Base-by-base conservation (phyloP, 2,113 vertebrate species). In the Chionis minor region DNA sequence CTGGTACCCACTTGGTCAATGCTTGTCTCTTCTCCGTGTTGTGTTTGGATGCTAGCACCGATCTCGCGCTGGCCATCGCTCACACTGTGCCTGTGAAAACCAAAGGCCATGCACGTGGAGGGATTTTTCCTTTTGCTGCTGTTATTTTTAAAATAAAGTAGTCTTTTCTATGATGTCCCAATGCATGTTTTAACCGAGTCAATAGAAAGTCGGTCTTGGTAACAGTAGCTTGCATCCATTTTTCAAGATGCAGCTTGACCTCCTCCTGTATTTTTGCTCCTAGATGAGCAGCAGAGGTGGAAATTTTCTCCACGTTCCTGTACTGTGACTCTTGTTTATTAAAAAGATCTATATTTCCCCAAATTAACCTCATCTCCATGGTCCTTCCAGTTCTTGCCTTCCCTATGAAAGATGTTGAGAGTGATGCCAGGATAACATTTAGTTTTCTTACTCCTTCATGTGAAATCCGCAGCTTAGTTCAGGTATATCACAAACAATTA, bases 61-160 rank as follows among this genome's bases (percentile, higher is more conserved):
- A 28, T 55, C 21, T 24, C 52, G 19, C 2, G 4, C 35, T 1
- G 8, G 12, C n/a, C 10, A 42, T 35, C 47, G 3, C 1, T 33
- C 58, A n/a, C 30, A 11, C 28, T 14, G 32, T 4, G 40, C 21
- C 66, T 20, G 26, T 26, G 42, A 56, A 74, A 74, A 63, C 35
- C 35, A n/a, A 42, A 32, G 17, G 11, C 55, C 1, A 1, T 19
- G 26, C 35, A 28, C 9, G 1, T 1, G 1, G 6, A 33, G 27
- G 12, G 32, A 24, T 62, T 62, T 69, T 58, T 88, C 14, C 22
- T 49, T 81, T 70, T 38, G 28, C 35, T 74, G 32, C n/a, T 51
- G 5, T 5, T 32, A 30, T 26, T 35, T 40, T 66, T 16, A 30
- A 27, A 63, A 55, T 33, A 24, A 61, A 26, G 10, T 13, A 14